Evolutionary conservation across 2,797 vertebrate species (phyloP).

Genomic region (Hoplostethus atlanticus): DNA sequence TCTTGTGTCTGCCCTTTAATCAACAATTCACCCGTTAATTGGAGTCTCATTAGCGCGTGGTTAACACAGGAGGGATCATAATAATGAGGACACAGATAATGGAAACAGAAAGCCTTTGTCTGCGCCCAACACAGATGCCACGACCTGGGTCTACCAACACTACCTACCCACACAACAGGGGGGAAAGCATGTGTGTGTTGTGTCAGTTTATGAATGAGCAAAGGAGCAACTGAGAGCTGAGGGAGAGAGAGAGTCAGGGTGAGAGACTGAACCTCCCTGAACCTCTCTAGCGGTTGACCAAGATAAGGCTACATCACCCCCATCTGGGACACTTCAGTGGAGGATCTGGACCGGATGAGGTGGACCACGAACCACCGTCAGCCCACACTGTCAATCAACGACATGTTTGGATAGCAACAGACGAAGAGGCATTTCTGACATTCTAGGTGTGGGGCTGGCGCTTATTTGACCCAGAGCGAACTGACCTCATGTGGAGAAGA

Average conservation of each 20-base stretch:
- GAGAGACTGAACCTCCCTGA: no score
- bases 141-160: slow-evolving; percentile 39
- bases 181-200: slow-evolving; percentile 14
- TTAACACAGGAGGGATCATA: slow-evolving; percentile 69
- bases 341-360: neutral
- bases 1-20: slow-evolving; percentile 69
- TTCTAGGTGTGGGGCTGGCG: neutral
- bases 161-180: slow-evolving; percentile 29
- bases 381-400: neutral
- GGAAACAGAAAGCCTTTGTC: slow-evolving; percentile 59
- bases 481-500: slow-evolving; percentile 13
- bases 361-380: neutral
- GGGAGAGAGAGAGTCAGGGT: no score
- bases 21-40: slow-evolving; percentile 74
- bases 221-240: neutral
- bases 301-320: no score
- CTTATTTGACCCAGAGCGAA: slow-evolving; percentile 15
- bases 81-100: slow-evolving; percentile 77
- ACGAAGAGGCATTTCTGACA: neutral
- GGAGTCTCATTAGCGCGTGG: slow-evolving; percentile 71
- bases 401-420: neutral
- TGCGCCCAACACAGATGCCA: slow-evolving; percentile 52
- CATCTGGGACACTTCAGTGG: neutral
- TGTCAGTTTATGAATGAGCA: slow-evolving; percentile 16
- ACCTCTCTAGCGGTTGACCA: no score